Evolutionary conservation across 2,888 invertebrate species (phyloP).

Genomic region (Himalopsyche japonica): DNA sequence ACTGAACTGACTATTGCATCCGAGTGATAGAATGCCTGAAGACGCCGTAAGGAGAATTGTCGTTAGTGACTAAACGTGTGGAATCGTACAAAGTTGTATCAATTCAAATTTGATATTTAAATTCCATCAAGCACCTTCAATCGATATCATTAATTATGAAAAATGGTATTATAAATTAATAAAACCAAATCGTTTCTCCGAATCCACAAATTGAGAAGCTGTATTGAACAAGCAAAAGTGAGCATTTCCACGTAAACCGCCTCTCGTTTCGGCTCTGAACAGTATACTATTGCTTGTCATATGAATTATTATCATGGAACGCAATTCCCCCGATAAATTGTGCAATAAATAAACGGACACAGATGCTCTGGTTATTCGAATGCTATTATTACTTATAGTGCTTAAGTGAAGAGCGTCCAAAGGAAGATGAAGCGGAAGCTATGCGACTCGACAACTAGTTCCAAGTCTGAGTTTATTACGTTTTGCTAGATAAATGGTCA

Average conservation of each 20-base stretch:
- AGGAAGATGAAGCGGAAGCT: not conserved
- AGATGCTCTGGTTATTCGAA: conserved; percentile 35
- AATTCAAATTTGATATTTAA: too few species aligned
- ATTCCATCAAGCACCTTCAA: too few species aligned
- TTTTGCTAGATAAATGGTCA: not conserved
- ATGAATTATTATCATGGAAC: conserved; percentile 31
- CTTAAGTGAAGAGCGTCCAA: conserved; percentile 20
- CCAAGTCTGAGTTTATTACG: not conserved
- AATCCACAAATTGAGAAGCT: not conserved
- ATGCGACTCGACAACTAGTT: not conserved
- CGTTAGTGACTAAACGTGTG: too few species aligned
- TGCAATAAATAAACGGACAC: conserved; percentile 38
- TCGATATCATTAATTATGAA: too few species aligned
- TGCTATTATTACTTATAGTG: conserved; percentile 24
- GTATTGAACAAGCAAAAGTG: not conserved
- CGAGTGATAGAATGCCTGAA: too few species aligned
- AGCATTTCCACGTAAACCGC: conserved; percentile 5
- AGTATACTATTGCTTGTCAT: conserved; percentile 19
- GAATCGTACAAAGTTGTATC: too few species aligned
- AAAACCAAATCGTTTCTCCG: too few species aligned
- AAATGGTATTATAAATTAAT: too few species aligned
- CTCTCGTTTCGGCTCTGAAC: not conserved
- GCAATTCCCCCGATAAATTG: conserved; percentile 33
- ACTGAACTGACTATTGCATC: too few species aligned
- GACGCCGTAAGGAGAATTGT: too few species aligned